These are phyloP conservation scores for Lanistes nyassanus DNA, from an alignment of 1,140 invertebrate genomes.

Conservation along the genomic window DNA sequence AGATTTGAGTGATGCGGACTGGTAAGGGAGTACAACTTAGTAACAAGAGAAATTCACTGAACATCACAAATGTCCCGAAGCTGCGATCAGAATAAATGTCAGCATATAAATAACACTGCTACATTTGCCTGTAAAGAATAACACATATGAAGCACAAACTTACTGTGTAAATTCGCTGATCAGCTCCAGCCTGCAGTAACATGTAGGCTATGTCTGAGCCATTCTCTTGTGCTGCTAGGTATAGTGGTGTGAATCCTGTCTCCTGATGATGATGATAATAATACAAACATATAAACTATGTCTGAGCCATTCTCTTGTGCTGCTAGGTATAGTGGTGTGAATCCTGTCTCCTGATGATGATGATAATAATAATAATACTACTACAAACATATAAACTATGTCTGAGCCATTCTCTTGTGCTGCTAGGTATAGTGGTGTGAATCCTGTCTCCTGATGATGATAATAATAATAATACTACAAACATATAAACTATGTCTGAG, in stretches of 20 bases:
- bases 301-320: background rate
- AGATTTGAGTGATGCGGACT: no score
- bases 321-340: background rate
- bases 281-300: background rate
- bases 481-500: background rate
- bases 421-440: background rate
- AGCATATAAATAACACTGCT: no score
- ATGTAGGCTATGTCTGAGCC: constrained; percentile 19
- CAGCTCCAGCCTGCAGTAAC: constrained; percentile 18
- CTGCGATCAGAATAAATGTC: no score
- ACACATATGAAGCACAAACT: background rate
- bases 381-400: background rate
- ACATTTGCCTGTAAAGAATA: no score
- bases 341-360: background rate
- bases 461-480: constrained; percentile 4
- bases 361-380: background rate
- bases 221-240: constrained; percentile 23
- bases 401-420: background rate
- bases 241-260: constrained; percentile 21
- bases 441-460: background rate
- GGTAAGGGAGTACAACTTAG: no score
- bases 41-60: no score
- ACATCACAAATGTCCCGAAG: no score
- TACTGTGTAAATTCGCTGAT: constrained; percentile 21
- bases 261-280: background rate